phyloP scores from a whole-genome alignment of 2,888 invertebrate genomes.

The Amphipoea oculea region DNA sequence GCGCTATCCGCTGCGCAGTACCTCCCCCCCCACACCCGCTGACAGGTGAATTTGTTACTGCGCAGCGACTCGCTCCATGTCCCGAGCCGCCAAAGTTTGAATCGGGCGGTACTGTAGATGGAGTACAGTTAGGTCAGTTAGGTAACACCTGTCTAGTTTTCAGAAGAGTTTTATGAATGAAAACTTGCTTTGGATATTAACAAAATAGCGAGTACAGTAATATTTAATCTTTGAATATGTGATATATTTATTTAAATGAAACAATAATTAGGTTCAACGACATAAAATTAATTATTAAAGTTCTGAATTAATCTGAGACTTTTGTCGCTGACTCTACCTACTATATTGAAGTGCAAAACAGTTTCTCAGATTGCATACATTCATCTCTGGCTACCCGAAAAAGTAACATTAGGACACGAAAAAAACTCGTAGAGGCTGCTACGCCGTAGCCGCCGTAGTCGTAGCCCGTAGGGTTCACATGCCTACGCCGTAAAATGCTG shows the following conservation, averaged over 20 bases:
- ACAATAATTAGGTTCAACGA: neutral
- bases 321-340: neutral
- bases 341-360: neutral
- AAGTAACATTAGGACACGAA: neutral
- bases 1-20: neutral
- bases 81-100: neutral
- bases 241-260: neutral
- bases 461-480: conserved; percentile 16
- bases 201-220: neutral
- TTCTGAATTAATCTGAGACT: too few species aligned
- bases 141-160: neutral
- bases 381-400: neutral
- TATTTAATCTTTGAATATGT: neutral
- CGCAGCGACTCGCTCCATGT: neutral
- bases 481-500: neutral
- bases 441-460: conserved; percentile 41
- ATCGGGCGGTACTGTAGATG: neutral
- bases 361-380: neutral
- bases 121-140: neutral
- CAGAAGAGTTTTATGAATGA: neutral
- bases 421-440: conserved; percentile 37
- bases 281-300: neutral
- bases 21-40: neutral
- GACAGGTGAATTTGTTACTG: neutral
- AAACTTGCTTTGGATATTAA: neutral